A percentile compares a stretch with the other conserved stretches of the same genome.
Conservation (phyloP, 1,140 invertebrate genomes). For the Drosophila leontia region DNA sequence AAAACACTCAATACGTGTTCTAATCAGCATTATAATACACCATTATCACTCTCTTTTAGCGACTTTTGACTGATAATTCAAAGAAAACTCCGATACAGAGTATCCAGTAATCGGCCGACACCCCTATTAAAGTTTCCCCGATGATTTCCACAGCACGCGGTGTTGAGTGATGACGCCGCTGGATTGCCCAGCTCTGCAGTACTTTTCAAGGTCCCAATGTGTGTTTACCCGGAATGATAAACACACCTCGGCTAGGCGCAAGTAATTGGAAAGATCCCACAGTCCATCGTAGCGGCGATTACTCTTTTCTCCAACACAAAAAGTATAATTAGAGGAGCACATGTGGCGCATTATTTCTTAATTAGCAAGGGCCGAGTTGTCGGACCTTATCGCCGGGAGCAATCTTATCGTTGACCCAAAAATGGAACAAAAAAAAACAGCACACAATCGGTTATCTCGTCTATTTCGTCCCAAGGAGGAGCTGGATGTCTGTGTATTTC, state of each 20-base stretch:
- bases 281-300: neutral
- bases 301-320: constrained; percentile 1
- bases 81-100: neutral
- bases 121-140: neutral
- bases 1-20: constrained; percentile 1
- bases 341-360: constrained; percentile 7
- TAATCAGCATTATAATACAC: constrained; percentile 8
- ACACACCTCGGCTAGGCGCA: constrained; percentile 6
- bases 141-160: neutral
- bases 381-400: constrained; percentile 18
- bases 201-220: constrained; percentile 16
- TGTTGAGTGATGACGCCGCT: constrained; percentile 19
- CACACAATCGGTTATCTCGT: constrained; percentile 28
- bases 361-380: constrained; percentile 10
- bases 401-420: constrained; percentile 36
- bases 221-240: constrained; percentile 32
- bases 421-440: constrained; percentile 1
- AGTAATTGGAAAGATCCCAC: constrained; percentile 10
- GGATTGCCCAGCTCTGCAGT: constrained; percentile 25
- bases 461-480: constrained; percentile 5
- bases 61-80: constrained; percentile 7
- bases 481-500: constrained; percentile 39
- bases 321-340: constrained; percentile 13
- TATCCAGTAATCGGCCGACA: neutral
- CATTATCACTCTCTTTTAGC: neutral